A percentile compares a stretch with the other conserved stretches of the same genome.
Evolutionary conservation across 1,140 invertebrate species (phyloP).

Genomic region (Calliphora vicina): DNA sequence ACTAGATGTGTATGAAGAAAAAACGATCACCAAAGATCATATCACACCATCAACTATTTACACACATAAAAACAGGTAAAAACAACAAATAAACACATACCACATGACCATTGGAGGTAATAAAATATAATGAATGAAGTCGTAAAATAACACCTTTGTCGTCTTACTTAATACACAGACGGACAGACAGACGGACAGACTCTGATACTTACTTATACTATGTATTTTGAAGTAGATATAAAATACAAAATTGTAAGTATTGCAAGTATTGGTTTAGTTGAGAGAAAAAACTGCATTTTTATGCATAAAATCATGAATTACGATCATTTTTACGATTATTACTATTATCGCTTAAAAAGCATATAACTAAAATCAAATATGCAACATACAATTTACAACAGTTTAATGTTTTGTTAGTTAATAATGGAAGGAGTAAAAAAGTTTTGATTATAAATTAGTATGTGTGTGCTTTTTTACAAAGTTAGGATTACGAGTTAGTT

Average conservation of each 20-base stretch:
- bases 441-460: no score
- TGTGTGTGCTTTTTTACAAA: no score
- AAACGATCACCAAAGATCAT: neutral
- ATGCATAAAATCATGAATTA: slow-evolving; percentile 5
- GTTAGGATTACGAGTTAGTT: no score
- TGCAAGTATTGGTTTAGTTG: neutral
- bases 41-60: neutral
- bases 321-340: slow-evolving; percentile 8
- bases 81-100: neutral
- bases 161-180: neutral
- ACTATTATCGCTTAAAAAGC: neutral
- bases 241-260: neutral
- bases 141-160: neutral
- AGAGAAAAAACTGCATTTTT: neutral
- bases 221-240: neutral
- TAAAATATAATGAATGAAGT: slow-evolving; percentile 1
- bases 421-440: no score
- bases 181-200: neutral
- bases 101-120: neutral
- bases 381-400: no score
- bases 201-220: neutral
- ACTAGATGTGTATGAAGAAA: no score
- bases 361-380: neutral
- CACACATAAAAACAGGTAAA: neutral
- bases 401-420: no score